phyloP scores from a whole-genome alignment of 2,888 invertebrate genomes.

The Mystacides longicornis region DNA sequence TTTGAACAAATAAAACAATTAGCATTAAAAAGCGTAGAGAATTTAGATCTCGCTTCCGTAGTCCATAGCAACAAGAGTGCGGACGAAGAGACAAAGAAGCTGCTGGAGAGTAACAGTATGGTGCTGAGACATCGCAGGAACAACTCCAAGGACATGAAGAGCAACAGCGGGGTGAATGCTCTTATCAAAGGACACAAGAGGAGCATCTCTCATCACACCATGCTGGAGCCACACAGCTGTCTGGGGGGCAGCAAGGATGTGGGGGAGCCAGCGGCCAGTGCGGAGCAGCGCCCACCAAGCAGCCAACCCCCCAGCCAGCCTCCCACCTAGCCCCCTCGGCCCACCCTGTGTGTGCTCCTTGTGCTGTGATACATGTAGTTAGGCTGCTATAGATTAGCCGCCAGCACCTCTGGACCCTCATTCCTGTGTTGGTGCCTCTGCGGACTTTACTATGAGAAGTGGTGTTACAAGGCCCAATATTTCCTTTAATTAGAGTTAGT shows the following conservation, averaged over 20 bases:
- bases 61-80: slow-evolving; percentile 34
- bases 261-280: neutral
- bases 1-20: slow-evolving; percentile 44
- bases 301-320: too few relatives aligned
- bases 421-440: too few relatives aligned
- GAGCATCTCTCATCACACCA: slow-evolving; percentile 45
- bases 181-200: slow-evolving; percentile 40
- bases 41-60: slow-evolving; percentile 39
- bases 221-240: slow-evolving; percentile 37
- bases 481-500: too few relatives aligned
- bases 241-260: neutral
- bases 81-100: slow-evolving; percentile 44
- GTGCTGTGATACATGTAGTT: too few relatives aligned
- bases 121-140: slow-evolving; percentile 54
- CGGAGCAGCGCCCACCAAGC: neutral
- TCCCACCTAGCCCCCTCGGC: too few relatives aligned
- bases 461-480: too few relatives aligned
- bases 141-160: slow-evolving; percentile 49
- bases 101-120: slow-evolving; percentile 39
- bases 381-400: too few relatives aligned
- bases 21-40: slow-evolving; percentile 45
- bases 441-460: too few relatives aligned
- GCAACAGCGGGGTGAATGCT: slow-evolving; percentile 27
- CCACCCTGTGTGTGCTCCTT: too few relatives aligned
- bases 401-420: too few relatives aligned